Conservation (phyloP, 1,140 invertebrate species). For the Eurosta solidaginis region DNA sequence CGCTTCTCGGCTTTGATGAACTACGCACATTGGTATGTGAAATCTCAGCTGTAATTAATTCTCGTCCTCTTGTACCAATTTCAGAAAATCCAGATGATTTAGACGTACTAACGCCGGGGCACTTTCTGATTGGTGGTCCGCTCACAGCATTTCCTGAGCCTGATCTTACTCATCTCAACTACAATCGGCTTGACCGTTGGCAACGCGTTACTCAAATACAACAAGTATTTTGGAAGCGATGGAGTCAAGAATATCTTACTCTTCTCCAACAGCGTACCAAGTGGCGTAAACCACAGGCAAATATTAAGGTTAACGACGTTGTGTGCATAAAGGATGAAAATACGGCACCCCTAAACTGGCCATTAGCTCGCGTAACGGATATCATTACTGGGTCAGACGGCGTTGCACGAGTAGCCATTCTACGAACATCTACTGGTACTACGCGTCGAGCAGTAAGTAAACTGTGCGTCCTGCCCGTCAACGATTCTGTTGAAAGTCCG, state of each 20-base stretch:
- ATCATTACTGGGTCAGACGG: too few species aligned
- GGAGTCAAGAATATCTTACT: neutral
- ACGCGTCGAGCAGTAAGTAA: too few species aligned
- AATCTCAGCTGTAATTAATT: neutral
- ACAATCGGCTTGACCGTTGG: neutral
- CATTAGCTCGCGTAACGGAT: too few species aligned
- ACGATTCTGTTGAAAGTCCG: too few species aligned
- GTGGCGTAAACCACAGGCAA: neutral
- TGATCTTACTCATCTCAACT: neutral
- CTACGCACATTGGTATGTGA: neutral
- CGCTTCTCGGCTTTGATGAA: conserved; percentile 6
- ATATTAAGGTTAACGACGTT: neutral
- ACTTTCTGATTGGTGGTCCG: neutral
- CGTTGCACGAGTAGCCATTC: too few species aligned
- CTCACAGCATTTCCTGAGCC: neutral
- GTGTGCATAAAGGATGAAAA: too few species aligned
- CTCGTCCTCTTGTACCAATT: neutral
- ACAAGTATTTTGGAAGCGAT: conserved; percentile 30
- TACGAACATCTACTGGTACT: too few species aligned
- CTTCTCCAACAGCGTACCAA: neutral
- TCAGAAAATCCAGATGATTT: neutral
- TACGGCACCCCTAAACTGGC: too few species aligned
- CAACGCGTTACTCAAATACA: neutral
- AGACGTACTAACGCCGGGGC: neutral
- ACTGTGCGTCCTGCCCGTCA: too few species aligned